Conservation (phyloP, 2,888 invertebrate genomes). For the Pyrrhia umbra region DNA sequence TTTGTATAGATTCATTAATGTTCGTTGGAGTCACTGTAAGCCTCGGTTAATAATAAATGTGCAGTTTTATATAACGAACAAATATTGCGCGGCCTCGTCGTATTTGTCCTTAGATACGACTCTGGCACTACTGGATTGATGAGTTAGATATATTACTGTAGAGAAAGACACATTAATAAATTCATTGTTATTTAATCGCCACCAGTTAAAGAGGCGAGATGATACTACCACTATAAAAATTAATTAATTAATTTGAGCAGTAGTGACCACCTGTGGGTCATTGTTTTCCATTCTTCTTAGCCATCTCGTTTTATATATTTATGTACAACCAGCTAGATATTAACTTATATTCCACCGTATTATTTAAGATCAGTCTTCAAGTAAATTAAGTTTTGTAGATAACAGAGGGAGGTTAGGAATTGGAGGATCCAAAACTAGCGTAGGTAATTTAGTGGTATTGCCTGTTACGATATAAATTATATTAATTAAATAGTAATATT, state of each 20-base stretch:
- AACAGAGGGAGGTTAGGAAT: neutral
- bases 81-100: too few relatives aligned
- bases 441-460: conserved; percentile 12
- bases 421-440: conserved; percentile 4
- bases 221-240: neutral
- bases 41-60: too few relatives aligned
- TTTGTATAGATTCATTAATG: too few relatives aligned
- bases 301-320: conserved; percentile 4
- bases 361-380: conserved; percentile 10
- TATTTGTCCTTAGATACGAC: too few relatives aligned
- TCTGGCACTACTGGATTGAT: too few relatives aligned
- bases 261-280: neutral
- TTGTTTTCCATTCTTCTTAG: neutral
- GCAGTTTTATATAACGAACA: too few relatives aligned
- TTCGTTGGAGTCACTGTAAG: too few relatives aligned
- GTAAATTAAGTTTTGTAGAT: conserved; percentile 13
- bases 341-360: conserved; percentile 41
- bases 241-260: neutral
- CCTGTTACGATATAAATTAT: conserved; percentile 33
- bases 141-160: too few relatives aligned
- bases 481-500: conserved; percentile 29
- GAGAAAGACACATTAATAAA: too few relatives aligned
- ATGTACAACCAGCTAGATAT: conserved; percentile 19
- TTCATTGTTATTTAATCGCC: too few relatives aligned
- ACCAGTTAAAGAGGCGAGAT: too few relatives aligned